phyloP scores from a whole-genome alignment of 2,888 invertebrate genomes.

The Corbicula japonica region DNA sequence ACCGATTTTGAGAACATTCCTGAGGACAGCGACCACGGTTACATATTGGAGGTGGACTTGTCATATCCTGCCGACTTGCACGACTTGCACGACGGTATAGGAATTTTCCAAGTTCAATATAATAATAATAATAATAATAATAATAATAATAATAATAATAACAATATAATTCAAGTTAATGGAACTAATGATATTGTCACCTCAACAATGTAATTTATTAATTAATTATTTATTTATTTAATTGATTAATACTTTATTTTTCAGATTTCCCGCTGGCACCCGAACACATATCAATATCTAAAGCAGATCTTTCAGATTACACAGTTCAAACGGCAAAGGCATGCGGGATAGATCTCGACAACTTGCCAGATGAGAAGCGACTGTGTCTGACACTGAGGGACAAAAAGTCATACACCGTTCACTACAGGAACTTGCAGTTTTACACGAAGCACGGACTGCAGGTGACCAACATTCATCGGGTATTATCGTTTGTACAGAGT shows the following conservation, averaged over 20 bases:
- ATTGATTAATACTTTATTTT: background rate
- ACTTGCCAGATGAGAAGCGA: background rate
- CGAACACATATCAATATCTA: constrained; percentile 10
- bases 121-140: constrained; percentile 1
- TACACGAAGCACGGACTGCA: background rate
- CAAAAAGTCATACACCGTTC: constrained; percentile 6
- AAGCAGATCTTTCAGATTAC: constrained; percentile 23
- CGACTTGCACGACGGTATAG: constrained; percentile 8
- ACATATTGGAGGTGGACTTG: constrained; percentile 25
- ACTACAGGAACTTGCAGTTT: constrained; percentile 19
- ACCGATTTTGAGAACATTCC: constrained; percentile 8
- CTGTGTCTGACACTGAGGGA: constrained; percentile 24
- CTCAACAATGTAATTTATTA: background rate
- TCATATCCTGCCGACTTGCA: constrained; percentile 11
- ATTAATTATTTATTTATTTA: background rate
- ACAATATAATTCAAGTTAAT: background rate
- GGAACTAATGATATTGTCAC: background rate
- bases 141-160: background rate
- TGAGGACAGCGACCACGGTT: constrained; percentile 21
- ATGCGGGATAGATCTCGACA: constrained; percentile 9
- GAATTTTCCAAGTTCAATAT: background rate
- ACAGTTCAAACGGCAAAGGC: background rate
- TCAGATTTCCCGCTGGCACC: constrained; percentile 25
- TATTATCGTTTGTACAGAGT: background rate
- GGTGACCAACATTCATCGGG: background rate